Conservation (phyloP, 2,888 invertebrate genomes). For the Drosophila monieri region DNA sequence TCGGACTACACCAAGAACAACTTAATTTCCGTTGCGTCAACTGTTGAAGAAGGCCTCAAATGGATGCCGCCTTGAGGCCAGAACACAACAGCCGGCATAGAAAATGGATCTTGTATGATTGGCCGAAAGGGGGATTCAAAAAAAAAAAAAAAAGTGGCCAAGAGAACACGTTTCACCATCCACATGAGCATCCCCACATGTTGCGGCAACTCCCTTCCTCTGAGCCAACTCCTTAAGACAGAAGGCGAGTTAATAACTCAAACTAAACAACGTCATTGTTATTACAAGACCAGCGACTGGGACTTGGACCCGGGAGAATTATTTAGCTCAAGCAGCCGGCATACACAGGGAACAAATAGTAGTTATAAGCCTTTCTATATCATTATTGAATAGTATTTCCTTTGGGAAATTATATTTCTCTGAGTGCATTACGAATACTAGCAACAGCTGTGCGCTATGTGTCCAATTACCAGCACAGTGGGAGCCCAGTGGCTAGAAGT, state of each 20-base stretch:
- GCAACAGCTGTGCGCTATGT: slow-evolving; percentile 68
- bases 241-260: slow-evolving; percentile 75
- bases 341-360: slow-evolving; percentile 5
- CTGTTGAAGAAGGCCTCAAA: slow-evolving; percentile 55
- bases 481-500: slow-evolving; percentile 55
- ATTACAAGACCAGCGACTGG: slow-evolving; percentile 48
- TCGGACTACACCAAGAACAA: slow-evolving; percentile 42
- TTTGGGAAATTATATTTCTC: not conserved
- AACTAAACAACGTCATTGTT: slow-evolving; percentile 76
- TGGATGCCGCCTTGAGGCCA: slow-evolving; percentile 47
- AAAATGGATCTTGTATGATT: slow-evolving; percentile 41
- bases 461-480: slow-evolving; percentile 79
- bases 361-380: too few species aligned
- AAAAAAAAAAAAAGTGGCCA: slow-evolving; percentile 35
- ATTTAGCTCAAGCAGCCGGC: slow-evolving; percentile 4
- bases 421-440: slow-evolving; percentile 18
- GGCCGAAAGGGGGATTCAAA: slow-evolving; percentile 10
- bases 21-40: slow-evolving; percentile 72
- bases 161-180: slow-evolving; percentile 35
- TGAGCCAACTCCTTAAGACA: slow-evolving; percentile 19
- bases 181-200: slow-evolving; percentile 18
- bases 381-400: not conserved
- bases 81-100: slow-evolving; percentile 23
- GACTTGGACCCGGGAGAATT: slow-evolving; percentile 19
- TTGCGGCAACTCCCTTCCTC: not conserved